These are phyloP conservation scores for Acanthosepion pharaonis DNA, from an alignment of 2,888 invertebrate genomes.

Conservation along the genomic window DNA sequence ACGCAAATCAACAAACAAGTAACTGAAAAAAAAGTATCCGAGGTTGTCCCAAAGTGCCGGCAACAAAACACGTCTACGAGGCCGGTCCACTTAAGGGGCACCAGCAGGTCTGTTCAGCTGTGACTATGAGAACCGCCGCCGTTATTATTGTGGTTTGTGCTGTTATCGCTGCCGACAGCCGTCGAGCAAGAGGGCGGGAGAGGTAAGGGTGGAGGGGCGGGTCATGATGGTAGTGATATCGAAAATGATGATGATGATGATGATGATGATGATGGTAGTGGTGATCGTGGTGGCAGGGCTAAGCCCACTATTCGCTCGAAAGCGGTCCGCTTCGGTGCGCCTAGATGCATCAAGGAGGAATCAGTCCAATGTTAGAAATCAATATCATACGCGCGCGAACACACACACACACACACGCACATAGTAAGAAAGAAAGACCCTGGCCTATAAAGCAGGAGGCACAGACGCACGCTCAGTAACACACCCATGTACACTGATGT, in stretches of 20 bases:
- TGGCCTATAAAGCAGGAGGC: too few relatives aligned
- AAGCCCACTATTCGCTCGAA: background rate
- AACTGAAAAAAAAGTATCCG: background rate
- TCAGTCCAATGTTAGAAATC: background rate
- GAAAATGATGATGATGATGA: background rate
- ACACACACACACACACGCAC: background rate
- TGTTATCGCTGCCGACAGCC: background rate
- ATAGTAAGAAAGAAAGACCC: too few relatives aligned
- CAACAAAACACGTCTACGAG: background rate
- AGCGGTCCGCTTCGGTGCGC: background rate
- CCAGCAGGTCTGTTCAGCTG: background rate
- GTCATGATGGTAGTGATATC: too few relatives aligned
- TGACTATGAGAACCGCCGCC: background rate
- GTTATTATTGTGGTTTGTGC: background rate
- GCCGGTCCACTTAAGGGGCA: background rate
- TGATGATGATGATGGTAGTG: background rate
- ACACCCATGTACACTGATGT: background rate
- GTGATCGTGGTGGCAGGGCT: constrained; percentile 2
- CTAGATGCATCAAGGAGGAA: background rate
- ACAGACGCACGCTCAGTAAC: background rate
- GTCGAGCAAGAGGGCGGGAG: background rate
- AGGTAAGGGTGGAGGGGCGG: too few relatives aligned
- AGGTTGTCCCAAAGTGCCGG: background rate
- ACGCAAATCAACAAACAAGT: background rate
- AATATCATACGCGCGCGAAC: background rate